Evolutionary conservation across 2,797 vertebrate genomes (phyloP).

Genomic region (Pelodytes ibericus): DNA sequence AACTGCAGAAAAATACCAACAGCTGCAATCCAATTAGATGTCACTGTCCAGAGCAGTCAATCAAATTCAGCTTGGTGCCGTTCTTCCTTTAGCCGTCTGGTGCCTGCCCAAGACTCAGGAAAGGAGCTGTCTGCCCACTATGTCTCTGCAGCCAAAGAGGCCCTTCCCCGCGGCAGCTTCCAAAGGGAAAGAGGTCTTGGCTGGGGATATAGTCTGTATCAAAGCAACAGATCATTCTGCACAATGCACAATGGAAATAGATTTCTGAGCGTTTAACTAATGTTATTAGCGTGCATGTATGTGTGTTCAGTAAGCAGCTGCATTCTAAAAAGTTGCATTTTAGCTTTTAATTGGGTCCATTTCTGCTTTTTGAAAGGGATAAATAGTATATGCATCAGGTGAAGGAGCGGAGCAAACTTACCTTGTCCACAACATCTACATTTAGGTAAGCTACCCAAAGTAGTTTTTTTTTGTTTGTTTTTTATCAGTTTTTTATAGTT

Average conservation of each 20-base stretch:
- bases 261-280: too few species aligned
- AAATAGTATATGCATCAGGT: too few species aligned
- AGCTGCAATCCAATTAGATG: conserved; percentile 66
- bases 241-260: conserved; percentile 4
- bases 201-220: conserved; percentile 21
- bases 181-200: conserved; percentile 66
- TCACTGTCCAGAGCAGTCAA: conserved; percentile 64
- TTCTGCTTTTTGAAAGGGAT: too few species aligned
- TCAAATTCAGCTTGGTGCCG: conserved; percentile 67
- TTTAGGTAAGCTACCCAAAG: too few species aligned
- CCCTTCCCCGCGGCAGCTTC: conserved; percentile 64
- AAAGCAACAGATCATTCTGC: conserved; percentile 23
- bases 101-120: conserved; percentile 68
- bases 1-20: conserved; percentile 60
- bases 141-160: conserved; percentile 62
- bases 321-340: not conserved
- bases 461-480: too few species aligned
- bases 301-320: not conserved
- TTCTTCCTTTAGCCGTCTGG: conserved; percentile 67
- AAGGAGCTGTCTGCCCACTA: conserved; percentile 68
- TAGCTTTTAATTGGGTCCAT: not conserved
- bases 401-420: too few species aligned
- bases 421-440: too few species aligned
- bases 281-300: too few species aligned
- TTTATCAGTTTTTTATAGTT: too few species aligned